Percentiles rank a stretch among this genome's conserved stretches.
Evolutionary conservation across 1,140 invertebrate genomes (phyloP).

Genomic region (Drosophila guanche): DNA sequence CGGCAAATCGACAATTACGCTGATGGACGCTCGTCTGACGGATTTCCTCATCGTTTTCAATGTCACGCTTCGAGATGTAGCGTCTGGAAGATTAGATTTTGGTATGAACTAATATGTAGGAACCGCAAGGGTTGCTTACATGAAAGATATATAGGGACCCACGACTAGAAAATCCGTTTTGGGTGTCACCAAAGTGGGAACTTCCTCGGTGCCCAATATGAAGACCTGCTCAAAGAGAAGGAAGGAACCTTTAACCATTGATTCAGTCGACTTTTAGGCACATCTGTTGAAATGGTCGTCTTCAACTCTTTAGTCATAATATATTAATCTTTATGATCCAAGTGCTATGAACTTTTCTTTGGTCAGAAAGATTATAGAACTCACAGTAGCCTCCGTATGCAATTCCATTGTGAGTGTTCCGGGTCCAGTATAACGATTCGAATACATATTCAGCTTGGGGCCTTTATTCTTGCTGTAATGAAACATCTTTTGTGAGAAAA

Average conservation of each 20-base stretch:
- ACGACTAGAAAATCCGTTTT: slow-evolving; percentile 85
- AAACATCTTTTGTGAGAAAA: background rate
- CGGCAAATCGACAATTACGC: slow-evolving; percentile 86
- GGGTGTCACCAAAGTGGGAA: slow-evolving; percentile 86
- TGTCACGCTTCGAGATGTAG: slow-evolving; percentile 85
- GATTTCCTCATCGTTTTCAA: slow-evolving; percentile 86
- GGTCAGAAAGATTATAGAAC: slow-evolving; percentile 4
- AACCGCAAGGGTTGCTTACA: slow-evolving; percentile 67
- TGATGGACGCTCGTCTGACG: slow-evolving; percentile 85
- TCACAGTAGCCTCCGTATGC: slow-evolving; percentile 85
- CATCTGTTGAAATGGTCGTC: background rate
- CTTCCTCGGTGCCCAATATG: slow-evolving; percentile 86
- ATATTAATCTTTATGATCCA: background rate
- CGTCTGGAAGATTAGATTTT: slow-evolving; percentile 75
- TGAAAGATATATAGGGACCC: slow-evolving; percentile 84
- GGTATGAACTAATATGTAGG: background rate
- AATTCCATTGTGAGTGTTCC: slow-evolving; percentile 86
- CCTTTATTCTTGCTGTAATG: slow-evolving; percentile 51
- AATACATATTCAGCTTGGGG: slow-evolving; percentile 72
- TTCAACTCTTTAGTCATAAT: background rate
- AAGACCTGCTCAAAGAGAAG: slow-evolving; percentile 84
- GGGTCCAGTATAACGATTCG: slow-evolving; percentile 85
- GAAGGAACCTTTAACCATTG: background rate
- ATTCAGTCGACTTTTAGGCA: too few relatives aligned
- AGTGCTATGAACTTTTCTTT: background rate